Conservation (phyloP, 2,888 invertebrate species). For the Plagodis pulveraria region DNA sequence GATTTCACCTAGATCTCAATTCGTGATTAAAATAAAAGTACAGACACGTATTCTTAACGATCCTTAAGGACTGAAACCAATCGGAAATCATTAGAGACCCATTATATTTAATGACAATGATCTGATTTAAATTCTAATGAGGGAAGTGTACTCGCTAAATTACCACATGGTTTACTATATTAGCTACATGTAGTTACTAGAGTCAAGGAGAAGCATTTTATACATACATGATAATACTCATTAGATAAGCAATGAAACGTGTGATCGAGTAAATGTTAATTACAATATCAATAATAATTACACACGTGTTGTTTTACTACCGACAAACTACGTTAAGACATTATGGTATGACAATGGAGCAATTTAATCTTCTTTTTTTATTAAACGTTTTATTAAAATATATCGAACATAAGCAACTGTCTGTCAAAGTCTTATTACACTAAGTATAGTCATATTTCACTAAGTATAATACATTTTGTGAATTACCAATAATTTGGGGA, state of each 20-base stretch:
- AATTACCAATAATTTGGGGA: slow-evolving; percentile 2
- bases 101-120: slow-evolving; percentile 24
- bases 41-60: slow-evolving; percentile 25
- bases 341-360: slow-evolving; percentile 11
- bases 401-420: background rate
- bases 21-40: slow-evolving; percentile 39
- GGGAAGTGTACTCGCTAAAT: slow-evolving; percentile 26
- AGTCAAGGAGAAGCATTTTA: slow-evolving; percentile 8
- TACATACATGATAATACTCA: slow-evolving; percentile 14
- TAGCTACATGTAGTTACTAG: slow-evolving; percentile 10
- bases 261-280: slow-evolving; percentile 13
- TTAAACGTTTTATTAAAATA: background rate
- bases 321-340: slow-evolving; percentile 21
- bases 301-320: slow-evolving; percentile 31
- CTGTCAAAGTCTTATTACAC: background rate
- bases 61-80: slow-evolving; percentile 21
- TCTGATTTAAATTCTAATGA: slow-evolving; percentile 16
- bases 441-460: too few species aligned
- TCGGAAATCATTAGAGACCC: slow-evolving; percentile 25
- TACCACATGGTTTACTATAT: slow-evolving; percentile 18
- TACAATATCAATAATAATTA: slow-evolving; percentile 7
- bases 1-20: slow-evolving; percentile 42
- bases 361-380: background rate
- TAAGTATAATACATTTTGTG: background rate
- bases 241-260: slow-evolving; percentile 14